Base-by-base conservation (phyloP, 2,888 invertebrate genomes). In the Drosophila testacea region DNA sequence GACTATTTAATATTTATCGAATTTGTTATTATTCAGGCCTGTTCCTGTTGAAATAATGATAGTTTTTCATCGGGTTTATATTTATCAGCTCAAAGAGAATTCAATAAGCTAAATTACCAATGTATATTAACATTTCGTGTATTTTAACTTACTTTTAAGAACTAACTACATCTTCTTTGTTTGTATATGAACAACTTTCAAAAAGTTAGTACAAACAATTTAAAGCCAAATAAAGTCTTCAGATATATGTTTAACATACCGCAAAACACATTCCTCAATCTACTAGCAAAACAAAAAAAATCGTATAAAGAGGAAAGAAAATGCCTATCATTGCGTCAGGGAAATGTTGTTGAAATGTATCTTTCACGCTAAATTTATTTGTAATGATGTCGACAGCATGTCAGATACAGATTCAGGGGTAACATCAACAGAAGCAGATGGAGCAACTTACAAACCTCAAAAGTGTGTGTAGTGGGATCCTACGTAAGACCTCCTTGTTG, bases 321-420 rank as follows among this genome's bases (percentile, higher is more conserved):
- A 41, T 82, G 76, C 70, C 73, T 78, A 83, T 78, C 85, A 83
- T 69, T 77, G 72, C 69, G 71, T 67, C 69, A 70, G 66, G 75
- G 67, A 57, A 69, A 74, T 71, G 84, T 59, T 54, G 69, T 22
- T 73, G 71, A 83, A 88, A 83, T 83, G 83, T 85, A 88, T 88
- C 83, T 88, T 88, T 88, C 88, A 86, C 88, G 84, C 84, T 79
- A 79, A 85, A 88, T 85, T 85, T 88, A 74, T 80, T 79, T 86
- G 87, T 88, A 86, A 85, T 88, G 87, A 77, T 86, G 85, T 80
- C 82, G 87, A 83, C 73, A 80, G 70, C 69, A 73, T 70, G 83
- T 78, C 73, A 71, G 64, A 51, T 64, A 48, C 80, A 76, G 73
- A 22, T 46, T 9, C 54, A 27, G 36, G 6, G 22, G 36, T 38